phyloP scores from a whole-genome alignment of 2,113 vertebrate species.

The Boulengeromyrus knoepffleri region DNA sequence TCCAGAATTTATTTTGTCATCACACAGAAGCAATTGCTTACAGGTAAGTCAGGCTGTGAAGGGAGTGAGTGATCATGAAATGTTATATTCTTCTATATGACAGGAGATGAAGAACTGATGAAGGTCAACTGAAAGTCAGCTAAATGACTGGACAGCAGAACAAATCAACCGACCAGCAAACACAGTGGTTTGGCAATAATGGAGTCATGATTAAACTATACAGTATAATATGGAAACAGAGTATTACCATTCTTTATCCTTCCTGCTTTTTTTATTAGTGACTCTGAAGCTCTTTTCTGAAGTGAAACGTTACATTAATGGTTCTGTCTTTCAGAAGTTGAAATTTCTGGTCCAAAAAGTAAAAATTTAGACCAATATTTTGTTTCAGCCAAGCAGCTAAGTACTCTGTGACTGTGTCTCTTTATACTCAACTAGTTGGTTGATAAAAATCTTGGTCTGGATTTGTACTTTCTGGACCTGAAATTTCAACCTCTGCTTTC shows the following conservation, averaged over 20 bases:
- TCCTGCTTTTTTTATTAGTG: neutral
- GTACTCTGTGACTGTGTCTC: neutral
- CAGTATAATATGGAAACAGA: neutral
- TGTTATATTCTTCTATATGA: neutral
- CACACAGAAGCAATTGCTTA: neutral
- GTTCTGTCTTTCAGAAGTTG: neutral
- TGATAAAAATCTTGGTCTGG: neutral
- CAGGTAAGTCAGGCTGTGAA: neutral
- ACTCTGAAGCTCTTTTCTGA: neutral
- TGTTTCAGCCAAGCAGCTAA: neutral
- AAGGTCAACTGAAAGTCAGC: neutral
- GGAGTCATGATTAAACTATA: neutral
- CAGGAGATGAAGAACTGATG: constrained; percentile 1
- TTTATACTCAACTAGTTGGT: neutral
- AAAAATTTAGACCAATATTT: neutral
- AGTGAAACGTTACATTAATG: neutral
- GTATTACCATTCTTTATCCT: neutral
- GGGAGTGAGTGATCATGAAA: neutral
- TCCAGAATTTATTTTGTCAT: neutral
- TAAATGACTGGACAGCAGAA: neutral
- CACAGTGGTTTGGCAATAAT: neutral
- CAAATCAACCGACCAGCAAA: neutral
- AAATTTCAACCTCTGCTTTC: neutral
- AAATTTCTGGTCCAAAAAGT: neutral
- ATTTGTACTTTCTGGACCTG: neutral